These are phyloP conservation scores for Acrobasis suavella DNA, from an alignment of 2,888 invertebrate genomes.

Conservation along the genomic window DNA sequence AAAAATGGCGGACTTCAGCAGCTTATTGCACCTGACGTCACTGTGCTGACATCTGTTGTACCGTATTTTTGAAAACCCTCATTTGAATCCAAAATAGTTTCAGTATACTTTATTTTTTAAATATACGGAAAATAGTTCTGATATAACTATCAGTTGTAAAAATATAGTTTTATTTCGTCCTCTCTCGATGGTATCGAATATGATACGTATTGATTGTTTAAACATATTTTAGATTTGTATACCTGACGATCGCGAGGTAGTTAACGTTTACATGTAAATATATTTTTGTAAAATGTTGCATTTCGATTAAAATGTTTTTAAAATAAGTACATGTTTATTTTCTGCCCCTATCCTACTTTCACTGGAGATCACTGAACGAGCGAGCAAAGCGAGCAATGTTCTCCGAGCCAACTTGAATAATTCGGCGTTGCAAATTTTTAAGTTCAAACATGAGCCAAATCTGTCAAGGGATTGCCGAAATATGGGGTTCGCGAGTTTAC, in stretches of 20 bases:
- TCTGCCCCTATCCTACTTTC: no score
- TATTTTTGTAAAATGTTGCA: slow-evolving; percentile 82
- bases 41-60: neutral
- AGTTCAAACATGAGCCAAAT: no score
- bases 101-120: neutral
- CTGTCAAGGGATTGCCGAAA: no score
- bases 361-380: no score
- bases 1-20: no score
- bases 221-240: slow-evolving; percentile 13
- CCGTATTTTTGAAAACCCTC: no score
- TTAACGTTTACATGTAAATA: slow-evolving; percentile 69
- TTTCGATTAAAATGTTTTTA: slow-evolving; percentile 78
- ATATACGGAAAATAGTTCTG: neutral
- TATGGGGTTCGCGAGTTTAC: no score
- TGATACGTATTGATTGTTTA: slow-evolving; percentile 9
- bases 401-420: no score
- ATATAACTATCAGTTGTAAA: slow-evolving; percentile 8
- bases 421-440: no score
- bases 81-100: slow-evolving; percentile 3
- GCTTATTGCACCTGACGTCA: neutral
- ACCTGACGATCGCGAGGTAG: slow-evolving; percentile 35
- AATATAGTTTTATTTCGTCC: neutral
- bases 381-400: no score
- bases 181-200: slow-evolving; percentile 9
- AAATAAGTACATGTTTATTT: slow-evolving; percentile 47